These are phyloP conservation scores for Crotalus helleri DNA, from an alignment of 2,113 vertebrate species.

Conservation along the genomic window DNA sequence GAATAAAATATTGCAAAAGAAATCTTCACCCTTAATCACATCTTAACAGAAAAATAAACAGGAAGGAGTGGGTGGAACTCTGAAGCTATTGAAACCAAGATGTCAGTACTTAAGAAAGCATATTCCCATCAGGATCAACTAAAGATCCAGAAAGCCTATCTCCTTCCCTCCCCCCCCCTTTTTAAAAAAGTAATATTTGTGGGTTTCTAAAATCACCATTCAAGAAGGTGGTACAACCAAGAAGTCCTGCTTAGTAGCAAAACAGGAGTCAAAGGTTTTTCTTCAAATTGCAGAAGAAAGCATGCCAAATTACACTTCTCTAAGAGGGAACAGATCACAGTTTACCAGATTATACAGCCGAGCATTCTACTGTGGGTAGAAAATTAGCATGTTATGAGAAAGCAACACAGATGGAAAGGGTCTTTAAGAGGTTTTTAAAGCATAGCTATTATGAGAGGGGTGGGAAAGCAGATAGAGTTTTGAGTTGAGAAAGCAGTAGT, in stretches of 20 bases:
- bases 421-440: background rate
- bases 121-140: slow-evolving; percentile 15
- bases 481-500: background rate
- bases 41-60: background rate
- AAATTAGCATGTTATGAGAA: background rate
- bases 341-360: background rate
- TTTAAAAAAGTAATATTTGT: background rate
- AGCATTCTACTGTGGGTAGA: background rate
- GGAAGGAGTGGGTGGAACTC: background rate
- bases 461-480: background rate
- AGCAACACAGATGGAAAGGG: background rate
- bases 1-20: background rate
- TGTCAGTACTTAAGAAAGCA: background rate
- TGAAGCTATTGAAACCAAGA: background rate
- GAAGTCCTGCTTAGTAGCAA: background rate
- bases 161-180: background rate
- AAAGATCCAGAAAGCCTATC: background rate
- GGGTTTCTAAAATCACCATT: background rate
- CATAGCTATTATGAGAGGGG: background rate
- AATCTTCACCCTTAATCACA: background rate
- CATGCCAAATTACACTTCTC: background rate
- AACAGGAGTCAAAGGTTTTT: background rate
- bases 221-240: background rate
- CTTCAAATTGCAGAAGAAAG: background rate
- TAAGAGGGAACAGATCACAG: background rate